Evolutionary conservation across 2,797 vertebrate species (phyloP).

Genomic region (Sus cebifrons): DNA sequence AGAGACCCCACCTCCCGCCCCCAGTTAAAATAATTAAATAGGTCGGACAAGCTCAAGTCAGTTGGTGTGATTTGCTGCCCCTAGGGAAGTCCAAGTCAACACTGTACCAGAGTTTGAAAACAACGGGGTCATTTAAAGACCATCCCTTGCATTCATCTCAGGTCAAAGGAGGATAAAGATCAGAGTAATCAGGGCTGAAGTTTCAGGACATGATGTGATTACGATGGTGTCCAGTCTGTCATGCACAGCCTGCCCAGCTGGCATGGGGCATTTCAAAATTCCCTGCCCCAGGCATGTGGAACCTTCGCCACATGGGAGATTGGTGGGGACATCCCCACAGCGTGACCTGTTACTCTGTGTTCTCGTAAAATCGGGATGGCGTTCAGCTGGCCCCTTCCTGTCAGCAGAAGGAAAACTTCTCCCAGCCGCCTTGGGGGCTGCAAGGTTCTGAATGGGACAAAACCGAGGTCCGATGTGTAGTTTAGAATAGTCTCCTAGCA

Average conservation of each 20-base stretch:
- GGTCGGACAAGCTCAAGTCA: neutral
- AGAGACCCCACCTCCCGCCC: neutral
- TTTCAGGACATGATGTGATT: constrained; percentile 88
- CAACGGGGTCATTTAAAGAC: constrained; percentile 73
- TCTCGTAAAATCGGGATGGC: constrained; percentile 65
- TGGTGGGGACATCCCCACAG: constrained; percentile 79
- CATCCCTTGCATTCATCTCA: constrained; percentile 79
- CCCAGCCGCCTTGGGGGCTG: too few relatives aligned
- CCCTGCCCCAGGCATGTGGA: constrained; percentile 66
- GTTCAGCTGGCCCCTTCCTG: neutral
- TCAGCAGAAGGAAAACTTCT: neutral
- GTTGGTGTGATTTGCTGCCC: neutral
- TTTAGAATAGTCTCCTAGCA: neutral
- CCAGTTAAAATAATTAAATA: neutral
- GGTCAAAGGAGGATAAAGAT: constrained; percentile 85
- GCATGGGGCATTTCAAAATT: constrained; percentile 72
- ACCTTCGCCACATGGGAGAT: constrained; percentile 70
- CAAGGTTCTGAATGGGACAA: neutral
- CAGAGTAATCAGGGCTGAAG: constrained; percentile 76
- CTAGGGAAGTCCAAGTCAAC: constrained; percentile 52
- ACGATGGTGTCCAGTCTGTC: constrained; percentile 65
- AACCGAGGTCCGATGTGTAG: neutral
- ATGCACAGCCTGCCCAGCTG: constrained; percentile 72
- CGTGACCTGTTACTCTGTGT: constrained; percentile 80
- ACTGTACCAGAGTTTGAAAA: constrained; percentile 75